Base-by-base conservation (phyloP, 2,888 invertebrate genomes). In the Agriopis aurantiaria region DNA sequence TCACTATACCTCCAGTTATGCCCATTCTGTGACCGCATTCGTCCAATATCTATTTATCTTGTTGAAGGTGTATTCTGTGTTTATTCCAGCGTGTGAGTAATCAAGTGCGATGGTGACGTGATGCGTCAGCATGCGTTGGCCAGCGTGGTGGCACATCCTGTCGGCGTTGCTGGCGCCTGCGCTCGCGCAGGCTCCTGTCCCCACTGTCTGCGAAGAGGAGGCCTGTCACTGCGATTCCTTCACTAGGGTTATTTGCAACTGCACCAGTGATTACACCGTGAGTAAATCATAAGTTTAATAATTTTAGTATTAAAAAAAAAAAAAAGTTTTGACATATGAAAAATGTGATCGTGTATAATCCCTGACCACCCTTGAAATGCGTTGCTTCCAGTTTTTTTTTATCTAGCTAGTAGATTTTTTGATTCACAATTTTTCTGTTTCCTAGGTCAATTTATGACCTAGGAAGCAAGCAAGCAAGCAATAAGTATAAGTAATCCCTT, bases 211-310 rank as follows among this genome's bases (percentile, higher is more conserved):
- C 86, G 89, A 95, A 75, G 94, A 95, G 76, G 90, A 94, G 57
- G 92, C 93, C 58, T 96, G 96, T 82, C 91, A 88, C 70, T 96
- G 96, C 85, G 95, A 96, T 84, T 85, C 93, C 55, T 95, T 95
- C 82, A 95, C 95, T 49, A 90, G 95, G 73, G 91, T 96, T 76
- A 94, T 94, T 82, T 96, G 96, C 87, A 92, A 92, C 81, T 96
- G 96, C 87, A 93, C 93, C 69, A 86, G 83, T 70, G 89, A 91
- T 52, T 85, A 88, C 73, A 87, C 92, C 83, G 95, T 95, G 87
- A 70, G 86, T 85, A 69, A 3, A 12, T 48, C n/a, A 7, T 45
- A 11, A 23, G 14, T 41, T 33, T 17, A n/a, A n/a, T 33, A n/a
- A n/a, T n/a, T n/a, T n/a, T n/a, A n/a, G n/a, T n/a, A n/a, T n/a